Conservation (phyloP, 2,888 invertebrate genomes). For the Papilio protenor region DNA sequence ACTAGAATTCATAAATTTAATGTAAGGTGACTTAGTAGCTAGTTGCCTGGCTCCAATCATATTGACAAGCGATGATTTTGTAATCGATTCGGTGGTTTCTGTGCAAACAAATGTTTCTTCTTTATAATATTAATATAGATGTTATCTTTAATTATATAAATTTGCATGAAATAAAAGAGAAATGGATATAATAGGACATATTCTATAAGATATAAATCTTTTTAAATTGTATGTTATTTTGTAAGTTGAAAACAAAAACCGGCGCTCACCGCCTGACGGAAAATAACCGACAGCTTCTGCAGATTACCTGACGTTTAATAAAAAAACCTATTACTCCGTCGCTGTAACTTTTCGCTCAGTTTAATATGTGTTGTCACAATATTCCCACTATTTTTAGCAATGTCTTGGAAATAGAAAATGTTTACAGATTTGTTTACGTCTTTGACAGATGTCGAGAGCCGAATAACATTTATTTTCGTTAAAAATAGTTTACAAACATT, state of each 20-base stretch:
- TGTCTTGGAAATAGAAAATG: neutral
- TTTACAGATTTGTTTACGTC: neutral
- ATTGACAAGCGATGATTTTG: too few relatives aligned
- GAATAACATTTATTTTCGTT: neutral
- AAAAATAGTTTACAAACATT: neutral
- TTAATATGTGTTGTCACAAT: neutral
- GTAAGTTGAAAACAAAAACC: neutral
- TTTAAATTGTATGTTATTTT: neutral
- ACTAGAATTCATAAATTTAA: too few relatives aligned
- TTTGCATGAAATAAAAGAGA: neutral
- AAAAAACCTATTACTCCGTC: neutral
- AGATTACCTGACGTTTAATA: slow-evolving; percentile 4
- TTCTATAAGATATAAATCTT: neutral
- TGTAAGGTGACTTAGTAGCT: too few relatives aligned
- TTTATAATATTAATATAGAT: neutral
- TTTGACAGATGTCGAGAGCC: neutral
- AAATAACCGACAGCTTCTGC: neutral
- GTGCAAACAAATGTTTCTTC: too few relatives aligned
- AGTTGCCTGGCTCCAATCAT: too few relatives aligned
- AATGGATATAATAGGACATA: neutral
- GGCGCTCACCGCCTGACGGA: neutral
- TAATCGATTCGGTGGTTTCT: too few relatives aligned
- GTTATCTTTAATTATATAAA: neutral
- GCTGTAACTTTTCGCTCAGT: neutral
- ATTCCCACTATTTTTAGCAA: slow-evolving; percentile 7